Evolutionary conservation across 2,113 vertebrate species (phyloP).

Genomic region (Lasiurus cinereus): DNA sequence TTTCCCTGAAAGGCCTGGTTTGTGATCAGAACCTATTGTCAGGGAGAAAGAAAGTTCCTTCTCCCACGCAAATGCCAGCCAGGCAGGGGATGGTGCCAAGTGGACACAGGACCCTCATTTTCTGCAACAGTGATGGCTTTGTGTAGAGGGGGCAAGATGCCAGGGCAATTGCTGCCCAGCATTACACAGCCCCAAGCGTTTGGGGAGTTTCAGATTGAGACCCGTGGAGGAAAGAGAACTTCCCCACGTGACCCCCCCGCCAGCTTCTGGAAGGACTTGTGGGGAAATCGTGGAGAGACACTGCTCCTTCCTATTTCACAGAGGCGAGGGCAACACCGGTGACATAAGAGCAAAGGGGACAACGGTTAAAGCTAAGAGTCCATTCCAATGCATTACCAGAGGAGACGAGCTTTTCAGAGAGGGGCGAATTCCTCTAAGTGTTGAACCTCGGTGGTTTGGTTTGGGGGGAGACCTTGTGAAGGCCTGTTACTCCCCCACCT

Average conservation of each 20-base stretch:
- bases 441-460: background rate
- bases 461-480: conserved; percentile 27
- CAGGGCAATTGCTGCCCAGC: conserved; percentile 62
- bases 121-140: conserved; percentile 79
- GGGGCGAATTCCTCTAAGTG: background rate
- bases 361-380: background rate
- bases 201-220: conserved; percentile 66
- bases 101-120: conserved; percentile 73
- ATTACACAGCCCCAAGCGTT: background rate
- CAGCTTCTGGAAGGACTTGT: background rate
- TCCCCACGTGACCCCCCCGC: background rate
- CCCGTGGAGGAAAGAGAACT: conserved; percentile 38
- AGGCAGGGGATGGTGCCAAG: conserved; percentile 61
- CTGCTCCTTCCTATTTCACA: background rate
- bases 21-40: conserved; percentile 62
- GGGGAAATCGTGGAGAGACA: background rate
- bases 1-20: conserved; percentile 50
- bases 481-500: background rate
- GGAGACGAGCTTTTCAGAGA: background rate
- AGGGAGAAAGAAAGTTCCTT: conserved; percentile 64
- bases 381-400: background rate
- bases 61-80: conserved; percentile 73
- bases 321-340: background rate
- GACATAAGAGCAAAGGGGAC: background rate
- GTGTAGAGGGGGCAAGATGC: conserved; percentile 73